Evolutionary conservation across 2,888 invertebrate genomes (phyloP), one percentile per base, ranked within the genome.

Genomic region (Pollenia amentaria): DNA sequence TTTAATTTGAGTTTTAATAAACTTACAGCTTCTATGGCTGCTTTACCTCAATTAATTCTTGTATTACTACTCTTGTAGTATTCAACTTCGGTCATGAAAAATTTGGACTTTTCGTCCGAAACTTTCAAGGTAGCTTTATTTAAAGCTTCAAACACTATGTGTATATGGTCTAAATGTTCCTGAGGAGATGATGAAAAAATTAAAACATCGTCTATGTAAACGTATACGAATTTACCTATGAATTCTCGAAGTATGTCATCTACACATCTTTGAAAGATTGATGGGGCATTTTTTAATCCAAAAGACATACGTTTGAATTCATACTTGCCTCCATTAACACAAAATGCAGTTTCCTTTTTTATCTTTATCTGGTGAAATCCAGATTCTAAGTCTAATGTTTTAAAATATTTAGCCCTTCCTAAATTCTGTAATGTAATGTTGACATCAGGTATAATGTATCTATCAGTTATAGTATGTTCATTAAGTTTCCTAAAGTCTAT

Each of bases 121-220:
- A 48, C 8, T 62, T 60, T 75, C 12, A 57, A 29, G 6, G 55
- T 60, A 6, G 57, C 72, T n/a, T 57, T 57, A 29, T 46, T 57
- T 21, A 72, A 29, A n/a, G 57, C 72, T 21, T 72, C 12, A 57
- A 72, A 44, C n/a, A 72, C 57, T 10, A 21, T 57, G 29, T 40
- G 57, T 3, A 29, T 29, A 29, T 29, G 29, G 60, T 60, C 48
- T 12, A 67, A 29, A 29, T 67, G 67, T 78, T 78, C 57, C 29
- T 78, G 57, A 12, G 57, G 48, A 7, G 60, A 60, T 16, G 64
- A 80, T 2, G 72, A 70, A 72, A 42, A 67, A 42, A 73, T 81
- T 44, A 73, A 38, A 44, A 81, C 81, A 57, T 81, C 73, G 14
- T 64, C 73, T 11, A 81, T 81, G 46, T 73, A 57, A 12, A 81